phyloP scores from a whole-genome alignment of 1,140 invertebrate genomes.

The Euura saliciscinereae region DNA sequence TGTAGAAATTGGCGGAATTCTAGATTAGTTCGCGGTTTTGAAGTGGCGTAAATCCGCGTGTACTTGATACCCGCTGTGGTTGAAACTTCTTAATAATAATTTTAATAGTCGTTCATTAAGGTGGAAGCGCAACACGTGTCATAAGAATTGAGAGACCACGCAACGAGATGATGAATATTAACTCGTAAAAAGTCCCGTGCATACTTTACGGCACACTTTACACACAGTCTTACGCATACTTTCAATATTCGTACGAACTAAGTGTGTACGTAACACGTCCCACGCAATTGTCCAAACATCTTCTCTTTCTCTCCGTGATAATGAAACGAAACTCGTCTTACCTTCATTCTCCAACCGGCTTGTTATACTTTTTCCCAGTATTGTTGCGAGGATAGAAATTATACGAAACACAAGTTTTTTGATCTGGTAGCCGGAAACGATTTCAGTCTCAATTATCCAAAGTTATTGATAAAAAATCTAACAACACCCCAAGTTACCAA shows the following conservation, averaged over 20 bases:
- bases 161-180: neutral
- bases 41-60: conserved; percentile 37
- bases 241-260: neutral
- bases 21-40: conserved; percentile 19
- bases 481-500: too few relatives aligned
- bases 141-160: neutral
- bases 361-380: neutral
- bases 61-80: conserved; percentile 41
- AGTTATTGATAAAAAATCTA: too few relatives aligned
- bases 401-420: neutral
- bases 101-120: conserved; percentile 16
- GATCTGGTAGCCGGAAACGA: neutral
- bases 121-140: conserved; percentile 11
- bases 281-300: neutral
- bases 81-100: neutral
- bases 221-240: neutral
- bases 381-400: neutral
- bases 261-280: neutral
- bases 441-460: too few relatives aligned
- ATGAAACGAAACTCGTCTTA: neutral
- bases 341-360: neutral
- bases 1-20: neutral
- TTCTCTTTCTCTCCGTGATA: neutral
- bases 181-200: neutral
- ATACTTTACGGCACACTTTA: neutral